These are phyloP conservation scores for Thereva nobilitata DNA, from an alignment of 2,888 invertebrate species.

Conservation along the genomic window DNA sequence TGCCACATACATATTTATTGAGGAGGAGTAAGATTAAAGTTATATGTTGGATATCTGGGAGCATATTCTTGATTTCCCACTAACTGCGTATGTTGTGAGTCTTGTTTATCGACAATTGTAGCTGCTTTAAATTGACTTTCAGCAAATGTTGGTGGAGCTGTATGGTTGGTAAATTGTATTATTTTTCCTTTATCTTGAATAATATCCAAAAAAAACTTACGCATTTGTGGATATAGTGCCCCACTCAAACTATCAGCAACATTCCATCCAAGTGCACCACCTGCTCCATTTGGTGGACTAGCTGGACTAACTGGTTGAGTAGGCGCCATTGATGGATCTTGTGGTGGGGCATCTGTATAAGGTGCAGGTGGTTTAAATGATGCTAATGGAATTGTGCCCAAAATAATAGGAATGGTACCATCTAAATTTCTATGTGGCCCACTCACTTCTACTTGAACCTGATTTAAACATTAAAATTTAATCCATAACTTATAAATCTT, in stretches of 20 bases:
- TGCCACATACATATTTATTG: constrained; percentile 47
- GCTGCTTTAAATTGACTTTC: constrained; percentile 66
- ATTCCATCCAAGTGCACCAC: constrained; percentile 57
- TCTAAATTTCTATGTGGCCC: constrained; percentile 70
- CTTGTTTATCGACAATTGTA: constrained; percentile 67
- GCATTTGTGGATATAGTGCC: constrained; percentile 58
- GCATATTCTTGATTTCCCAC: constrained; percentile 61
- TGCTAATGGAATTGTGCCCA: constrained; percentile 75
- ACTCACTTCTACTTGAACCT: constrained; percentile 67
- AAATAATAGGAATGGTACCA: constrained; percentile 68
- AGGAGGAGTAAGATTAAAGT: constrained; percentile 63
- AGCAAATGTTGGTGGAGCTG: constrained; percentile 70
- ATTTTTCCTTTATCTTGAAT: neutral
- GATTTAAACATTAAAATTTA: neutral
- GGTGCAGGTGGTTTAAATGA: constrained; percentile 59
- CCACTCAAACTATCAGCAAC: constrained; percentile 54
- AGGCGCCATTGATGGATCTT: constrained; percentile 56
- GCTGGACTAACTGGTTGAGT: constrained; percentile 58
- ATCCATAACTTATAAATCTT: neutral
- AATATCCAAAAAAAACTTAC: constrained; percentile 53
- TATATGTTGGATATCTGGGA: constrained; percentile 67
- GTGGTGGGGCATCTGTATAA: constrained; percentile 54
- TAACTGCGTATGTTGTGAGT: constrained; percentile 64
- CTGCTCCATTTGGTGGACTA: constrained; percentile 54
- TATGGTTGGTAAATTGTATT: constrained; percentile 43